Evolutionary conservation across 1,140 invertebrate species (phyloP).

Genomic region (Cryptotermes secundus): DNA sequence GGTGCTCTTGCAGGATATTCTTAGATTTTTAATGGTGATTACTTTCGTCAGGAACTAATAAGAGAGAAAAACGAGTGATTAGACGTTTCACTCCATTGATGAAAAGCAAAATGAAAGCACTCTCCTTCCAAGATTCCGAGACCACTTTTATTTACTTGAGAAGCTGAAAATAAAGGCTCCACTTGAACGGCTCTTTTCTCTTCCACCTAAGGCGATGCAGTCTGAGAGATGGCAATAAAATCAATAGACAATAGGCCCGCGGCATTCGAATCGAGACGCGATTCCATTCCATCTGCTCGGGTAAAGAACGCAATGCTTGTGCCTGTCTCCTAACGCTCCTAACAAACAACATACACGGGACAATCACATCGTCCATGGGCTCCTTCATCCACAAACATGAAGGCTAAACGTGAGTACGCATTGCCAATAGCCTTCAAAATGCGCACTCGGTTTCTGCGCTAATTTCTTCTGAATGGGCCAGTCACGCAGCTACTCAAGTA

Average conservation of each 20-base stretch:
- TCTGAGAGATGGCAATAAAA: not conserved
- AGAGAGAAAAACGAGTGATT: not conserved
- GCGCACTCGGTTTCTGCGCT: too few species aligned
- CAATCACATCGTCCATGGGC: not conserved
- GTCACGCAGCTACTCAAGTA: too few species aligned
- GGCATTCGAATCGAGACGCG: not conserved
- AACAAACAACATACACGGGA: not conserved
- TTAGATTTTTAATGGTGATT: too few species aligned
- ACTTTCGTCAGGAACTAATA: too few species aligned
- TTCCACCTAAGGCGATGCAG: not conserved
- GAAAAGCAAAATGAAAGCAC: not conserved
- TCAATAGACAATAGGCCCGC: not conserved
- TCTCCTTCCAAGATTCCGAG: not conserved
- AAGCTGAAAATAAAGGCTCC: slow-evolving; percentile 16
- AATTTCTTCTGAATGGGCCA: too few species aligned
- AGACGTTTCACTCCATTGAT: not conserved
- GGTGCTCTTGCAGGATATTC: too few species aligned
- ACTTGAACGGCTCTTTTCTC: not conserved
- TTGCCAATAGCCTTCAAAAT: too few species aligned
- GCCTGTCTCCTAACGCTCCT: not conserved
- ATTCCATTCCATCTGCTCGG: not conserved
- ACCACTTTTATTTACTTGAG: not conserved
- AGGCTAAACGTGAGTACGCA: too few species aligned
- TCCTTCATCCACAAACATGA: too few species aligned
- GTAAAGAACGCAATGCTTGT: too few species aligned